Evolutionary conservation across 1,140 invertebrate species (phyloP).

Genomic region (Megathymus violae): DNA sequence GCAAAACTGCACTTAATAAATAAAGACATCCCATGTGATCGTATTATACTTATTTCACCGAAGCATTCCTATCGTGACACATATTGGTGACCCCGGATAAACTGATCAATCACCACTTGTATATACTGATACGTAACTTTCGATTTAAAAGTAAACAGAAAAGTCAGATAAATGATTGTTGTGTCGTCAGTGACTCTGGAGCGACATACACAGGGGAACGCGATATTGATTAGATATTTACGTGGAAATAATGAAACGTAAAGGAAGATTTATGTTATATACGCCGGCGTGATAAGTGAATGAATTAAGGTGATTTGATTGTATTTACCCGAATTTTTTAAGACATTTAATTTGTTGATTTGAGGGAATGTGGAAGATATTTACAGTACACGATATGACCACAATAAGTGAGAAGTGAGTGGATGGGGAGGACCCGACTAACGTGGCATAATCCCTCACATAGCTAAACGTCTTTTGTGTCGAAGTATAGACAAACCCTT

Average conservation of each 20-base stretch:
- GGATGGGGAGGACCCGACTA: no score
- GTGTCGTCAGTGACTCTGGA: slow-evolving; percentile 19
- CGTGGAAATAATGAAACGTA: slow-evolving; percentile 10
- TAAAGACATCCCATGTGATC: no score
- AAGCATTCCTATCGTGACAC: neutral
- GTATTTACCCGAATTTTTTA: no score
- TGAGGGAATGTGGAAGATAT: no score
- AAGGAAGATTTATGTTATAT: neutral
- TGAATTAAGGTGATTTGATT: neutral
- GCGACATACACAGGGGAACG: slow-evolving; percentile 2
- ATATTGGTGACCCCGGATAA: neutral
- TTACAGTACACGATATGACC: no score
- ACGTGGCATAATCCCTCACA: no score
- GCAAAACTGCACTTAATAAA: no score
- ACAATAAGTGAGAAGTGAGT: no score
- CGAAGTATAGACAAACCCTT: no score
- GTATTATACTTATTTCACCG: neutral
- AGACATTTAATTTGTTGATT: no score
- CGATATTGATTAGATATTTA: slow-evolving; percentile 5
- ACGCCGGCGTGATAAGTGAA: neutral
- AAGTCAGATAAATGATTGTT: slow-evolving; percentile 28
- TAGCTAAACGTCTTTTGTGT: no score
- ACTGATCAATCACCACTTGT: neutral
- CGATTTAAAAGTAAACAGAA: slow-evolving; percentile 20
- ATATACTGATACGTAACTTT: neutral